A percentile compares a stretch with the other conserved stretches of the same genome.
These are phyloP conservation scores for Gymnocypris eckloni DNA, from an alignment of 2,797 vertebrate species.

Conservation along the genomic window DNA sequence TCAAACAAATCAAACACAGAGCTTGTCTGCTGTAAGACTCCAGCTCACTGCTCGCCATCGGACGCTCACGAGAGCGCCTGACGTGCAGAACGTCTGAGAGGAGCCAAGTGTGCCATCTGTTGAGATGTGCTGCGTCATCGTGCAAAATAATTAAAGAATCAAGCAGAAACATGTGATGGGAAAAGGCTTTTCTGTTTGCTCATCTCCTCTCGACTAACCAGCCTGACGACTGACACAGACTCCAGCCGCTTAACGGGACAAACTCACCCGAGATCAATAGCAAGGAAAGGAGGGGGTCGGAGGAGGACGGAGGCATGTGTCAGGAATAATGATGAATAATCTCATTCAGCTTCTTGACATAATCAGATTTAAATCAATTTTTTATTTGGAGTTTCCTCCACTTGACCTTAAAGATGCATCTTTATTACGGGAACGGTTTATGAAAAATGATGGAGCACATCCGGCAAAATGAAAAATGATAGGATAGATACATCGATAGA, in stretches of 20 bases:
- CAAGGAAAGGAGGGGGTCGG: neutral
- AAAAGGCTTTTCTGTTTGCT: slow-evolving; percentile 47
- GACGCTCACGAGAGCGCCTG: slow-evolving; percentile 19
- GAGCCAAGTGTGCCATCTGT: slow-evolving; percentile 65
- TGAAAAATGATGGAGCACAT: neutral
- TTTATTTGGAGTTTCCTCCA: neutral
- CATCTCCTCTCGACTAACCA: neutral
- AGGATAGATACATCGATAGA: neutral
- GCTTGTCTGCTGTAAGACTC: neutral
- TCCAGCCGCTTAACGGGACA: neutral
- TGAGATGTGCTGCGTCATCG: slow-evolving; percentile 60
- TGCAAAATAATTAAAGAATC: slow-evolving; percentile 56
- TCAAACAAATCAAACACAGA: slow-evolving; percentile 11
- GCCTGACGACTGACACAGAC: neutral
- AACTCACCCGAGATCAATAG: neutral
- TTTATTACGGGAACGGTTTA: neutral
- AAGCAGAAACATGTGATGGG: slow-evolving; percentile 42
- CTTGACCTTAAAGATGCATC: slow-evolving; percentile 16
- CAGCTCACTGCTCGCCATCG: neutral
- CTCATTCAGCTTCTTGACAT: neutral
- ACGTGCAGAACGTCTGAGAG: slow-evolving; percentile 4
- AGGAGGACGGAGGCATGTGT: neutral
- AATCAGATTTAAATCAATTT: neutral
- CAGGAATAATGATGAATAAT: slow-evolving; percentile 4
- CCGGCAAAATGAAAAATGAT: neutral